Percentiles rank a stretch among this genome's conserved stretches.
These are phyloP conservation scores for Leptoclinus maculatus DNA, from an alignment of 2,797 vertebrate species.

Conservation along the genomic window DNA sequence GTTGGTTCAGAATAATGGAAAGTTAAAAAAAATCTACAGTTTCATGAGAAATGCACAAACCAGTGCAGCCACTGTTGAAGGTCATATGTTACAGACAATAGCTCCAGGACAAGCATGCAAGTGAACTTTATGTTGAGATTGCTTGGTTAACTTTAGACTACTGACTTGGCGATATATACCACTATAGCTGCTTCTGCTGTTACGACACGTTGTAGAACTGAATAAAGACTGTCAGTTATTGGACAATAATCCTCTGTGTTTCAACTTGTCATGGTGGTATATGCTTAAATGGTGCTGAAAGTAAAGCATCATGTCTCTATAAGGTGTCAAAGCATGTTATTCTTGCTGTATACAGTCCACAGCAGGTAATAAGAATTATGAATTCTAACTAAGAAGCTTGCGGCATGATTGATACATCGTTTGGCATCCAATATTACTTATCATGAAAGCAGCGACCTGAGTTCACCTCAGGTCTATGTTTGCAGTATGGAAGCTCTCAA, in stretches of 20 bases:
- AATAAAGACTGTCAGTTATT: not conserved
- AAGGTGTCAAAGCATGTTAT: constrained; percentile 5
- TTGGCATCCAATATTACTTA: constrained; percentile 68
- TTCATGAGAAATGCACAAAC: not conserved
- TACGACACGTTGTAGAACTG: not conserved
- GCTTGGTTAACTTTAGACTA: not conserved
- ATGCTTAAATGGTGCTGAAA: not conserved
- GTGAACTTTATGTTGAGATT: not conserved
- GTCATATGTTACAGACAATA: not conserved
- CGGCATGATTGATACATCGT: constrained; percentile 63
- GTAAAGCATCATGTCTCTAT: not conserved
- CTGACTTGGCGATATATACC: not conserved
- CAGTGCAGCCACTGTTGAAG: not conserved
- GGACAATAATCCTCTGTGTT: not conserved
- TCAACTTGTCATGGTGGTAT: not conserved
- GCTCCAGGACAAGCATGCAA: not conserved
- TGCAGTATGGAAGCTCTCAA: constrained; percentile 60
- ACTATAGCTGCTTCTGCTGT: not conserved
- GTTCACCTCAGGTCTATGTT: constrained; percentile 63
- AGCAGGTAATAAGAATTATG: constrained; percentile 23
- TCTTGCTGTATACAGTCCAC: not conserved
- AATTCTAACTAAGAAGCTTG: constrained; percentile 45
- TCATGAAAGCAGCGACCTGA: constrained; percentile 57
- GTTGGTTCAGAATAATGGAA: not conserved
- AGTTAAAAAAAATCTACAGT: not conserved